Evolutionary conservation across 2,113 vertebrate species (phyloP).

Genomic region (Tauraco erythrolophus): DNA sequence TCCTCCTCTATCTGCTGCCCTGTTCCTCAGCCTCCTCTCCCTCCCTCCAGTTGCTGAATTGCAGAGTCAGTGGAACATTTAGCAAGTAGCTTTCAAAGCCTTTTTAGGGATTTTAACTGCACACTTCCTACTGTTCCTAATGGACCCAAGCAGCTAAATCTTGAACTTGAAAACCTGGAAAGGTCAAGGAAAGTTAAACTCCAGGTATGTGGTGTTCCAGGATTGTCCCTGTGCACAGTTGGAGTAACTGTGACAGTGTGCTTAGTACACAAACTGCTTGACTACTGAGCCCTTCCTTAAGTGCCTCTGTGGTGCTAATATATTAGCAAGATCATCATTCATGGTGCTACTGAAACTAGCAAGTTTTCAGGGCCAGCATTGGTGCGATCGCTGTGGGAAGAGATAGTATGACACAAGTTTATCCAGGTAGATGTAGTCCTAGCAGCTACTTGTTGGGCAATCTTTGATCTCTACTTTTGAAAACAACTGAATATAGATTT

Average conservation of each 20-base stretch:
- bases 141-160: constrained; percentile 17
- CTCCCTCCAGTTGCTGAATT: background rate
- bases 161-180: background rate
- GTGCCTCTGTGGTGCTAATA: background rate
- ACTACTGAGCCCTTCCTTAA: background rate
- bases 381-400: fast-evolving
- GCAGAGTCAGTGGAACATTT: background rate
- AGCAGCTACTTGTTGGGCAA: background rate
- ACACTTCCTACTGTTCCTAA: background rate
- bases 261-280: background rate
- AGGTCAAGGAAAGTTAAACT: background rate
- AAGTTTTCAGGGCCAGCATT: no score
- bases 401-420: no score
- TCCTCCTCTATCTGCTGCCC: background rate
- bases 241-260: background rate
- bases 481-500: background rate
- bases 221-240: background rate
- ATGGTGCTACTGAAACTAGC: fast-evolving
- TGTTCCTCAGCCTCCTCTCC: background rate
- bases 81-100: background rate
- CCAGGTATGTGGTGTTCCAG: background rate
- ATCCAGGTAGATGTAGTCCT: fast-evolving
- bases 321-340: background rate
- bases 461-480: background rate
- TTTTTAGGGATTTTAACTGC: background rate